These are phyloP conservation scores for Grus americana DNA, from an alignment of 2,113 vertebrate genomes.

Conservation along the genomic window DNA sequence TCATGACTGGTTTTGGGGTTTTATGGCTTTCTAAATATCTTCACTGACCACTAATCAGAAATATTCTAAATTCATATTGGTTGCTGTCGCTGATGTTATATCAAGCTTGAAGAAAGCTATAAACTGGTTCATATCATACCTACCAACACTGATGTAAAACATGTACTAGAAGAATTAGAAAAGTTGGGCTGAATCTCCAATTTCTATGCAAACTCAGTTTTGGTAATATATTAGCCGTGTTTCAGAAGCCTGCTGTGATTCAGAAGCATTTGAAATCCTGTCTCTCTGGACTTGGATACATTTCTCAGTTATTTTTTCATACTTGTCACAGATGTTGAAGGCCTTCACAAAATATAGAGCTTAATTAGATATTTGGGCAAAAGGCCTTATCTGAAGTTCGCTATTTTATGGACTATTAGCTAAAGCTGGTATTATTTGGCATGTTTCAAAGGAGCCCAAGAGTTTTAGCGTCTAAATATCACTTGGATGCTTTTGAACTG, in stretches of 20 bases:
- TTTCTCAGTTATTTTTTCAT: neutral
- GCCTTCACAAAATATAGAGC: neutral
- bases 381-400: neutral
- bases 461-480: neutral
- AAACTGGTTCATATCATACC: neutral
- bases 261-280: neutral
- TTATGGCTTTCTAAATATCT: neutral
- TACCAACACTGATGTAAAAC: neutral
- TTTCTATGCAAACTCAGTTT: neutral
- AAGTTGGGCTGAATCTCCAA: neutral
- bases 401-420: neutral
- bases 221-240: neutral
- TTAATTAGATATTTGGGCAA: neutral
- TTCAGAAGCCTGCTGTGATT: neutral
- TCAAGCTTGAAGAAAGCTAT: neutral
- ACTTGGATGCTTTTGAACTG: neutral
- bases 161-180: neutral
- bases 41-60: neutral
- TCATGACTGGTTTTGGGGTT: neutral
- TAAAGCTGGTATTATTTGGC: neutral
- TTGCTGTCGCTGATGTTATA: neutral
- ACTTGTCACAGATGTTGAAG: neutral
- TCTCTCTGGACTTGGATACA: neutral
- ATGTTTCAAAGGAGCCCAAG: neutral
- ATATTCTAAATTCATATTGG: neutral